Evolutionary conservation across 2,797 vertebrate species (phyloP), one percentile per base, ranked within the genome.

Genomic region (Anabas testudineus): DNA sequence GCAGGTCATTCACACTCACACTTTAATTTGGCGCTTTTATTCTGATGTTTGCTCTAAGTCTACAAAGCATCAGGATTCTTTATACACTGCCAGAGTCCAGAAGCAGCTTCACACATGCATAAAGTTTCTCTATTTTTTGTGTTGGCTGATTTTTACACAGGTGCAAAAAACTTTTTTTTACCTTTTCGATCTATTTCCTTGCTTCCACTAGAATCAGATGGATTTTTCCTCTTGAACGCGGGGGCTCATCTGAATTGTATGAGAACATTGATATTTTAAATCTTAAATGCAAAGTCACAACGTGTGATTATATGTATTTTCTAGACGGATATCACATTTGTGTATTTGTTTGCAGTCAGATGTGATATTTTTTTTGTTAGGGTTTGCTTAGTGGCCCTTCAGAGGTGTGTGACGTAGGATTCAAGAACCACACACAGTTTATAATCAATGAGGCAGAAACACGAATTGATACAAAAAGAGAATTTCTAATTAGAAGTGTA

Each of bases 111-210:
- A 61, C 2, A 24, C 34, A 12, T 28, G 28, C 26, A 28, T 28
- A 4, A 36, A 36, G 37, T 39, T 39, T 6, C 5, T 39, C 34
- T 36, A n/a, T 36, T 36, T 0, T 42, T 18, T n/a, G 16, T 43
- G 15, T 42, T 32, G 47, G 67, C 46, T 54, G 41, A 69, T 66
- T 74, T n/a, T 68, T 68, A 77, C 74, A 71, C 67, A 65, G 53
- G 21, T 60, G 58, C 53, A 64, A 54, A 70, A 65, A 68, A 34
- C 49, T 37, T 67, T 60, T 9, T 7, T 37, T 8, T 21, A 15
- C 3, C 4, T 4, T 26, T 41, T 43, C 5, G 19, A 36, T 22
- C 2, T 2, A 34, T 56, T 32, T 21, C 36, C 3, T 18, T 19
- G 14, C 47, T 74, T 43, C 15, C 24, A 28, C 43, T 32, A 7